Evolutionary conservation across 2,888 invertebrate genomes (phyloP).

Genomic region (Oxyscelio sp.): DNA sequence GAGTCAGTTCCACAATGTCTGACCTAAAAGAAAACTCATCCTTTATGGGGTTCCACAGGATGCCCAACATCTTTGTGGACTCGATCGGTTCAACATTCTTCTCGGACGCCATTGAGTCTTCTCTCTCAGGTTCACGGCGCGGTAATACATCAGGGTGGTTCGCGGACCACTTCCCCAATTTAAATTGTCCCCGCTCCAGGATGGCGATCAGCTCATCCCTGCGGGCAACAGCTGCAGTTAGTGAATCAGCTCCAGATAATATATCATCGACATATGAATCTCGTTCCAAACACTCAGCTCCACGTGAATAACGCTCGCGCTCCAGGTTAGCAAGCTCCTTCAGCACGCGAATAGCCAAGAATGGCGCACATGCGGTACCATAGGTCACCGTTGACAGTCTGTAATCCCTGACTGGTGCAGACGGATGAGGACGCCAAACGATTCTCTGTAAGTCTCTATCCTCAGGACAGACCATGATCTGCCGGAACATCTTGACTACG

Average conservation of each 20-base stretch:
- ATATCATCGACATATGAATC: conserved; percentile 15
- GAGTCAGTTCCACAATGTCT: no score
- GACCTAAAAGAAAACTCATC: no score
- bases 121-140: no score
- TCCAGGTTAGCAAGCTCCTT: conserved; percentile 5
- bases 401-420: no score
- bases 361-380: conserved; percentile 7
- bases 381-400: no score
- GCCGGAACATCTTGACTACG: conserved; percentile 12
- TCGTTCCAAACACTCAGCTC: background rate
- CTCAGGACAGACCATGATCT: conserved; percentile 2
- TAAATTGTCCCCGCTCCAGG: background rate
- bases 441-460: no score
- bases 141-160: background rate
- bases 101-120: no score
- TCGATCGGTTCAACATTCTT: no score
- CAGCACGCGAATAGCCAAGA: background rate
- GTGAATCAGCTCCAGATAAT: background rate
- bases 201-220: conserved; percentile 3
- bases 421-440: no score
- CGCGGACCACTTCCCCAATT: conserved; percentile 9
- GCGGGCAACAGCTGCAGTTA: background rate
- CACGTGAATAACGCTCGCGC: background rate
- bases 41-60: no score
- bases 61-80: no score